Percentiles rank a stretch among this genome's conserved stretches.
Evolutionary conservation across 2,113 vertebrate genomes (phyloP).

Genomic region (Todiramphus saurophagus): DNA sequence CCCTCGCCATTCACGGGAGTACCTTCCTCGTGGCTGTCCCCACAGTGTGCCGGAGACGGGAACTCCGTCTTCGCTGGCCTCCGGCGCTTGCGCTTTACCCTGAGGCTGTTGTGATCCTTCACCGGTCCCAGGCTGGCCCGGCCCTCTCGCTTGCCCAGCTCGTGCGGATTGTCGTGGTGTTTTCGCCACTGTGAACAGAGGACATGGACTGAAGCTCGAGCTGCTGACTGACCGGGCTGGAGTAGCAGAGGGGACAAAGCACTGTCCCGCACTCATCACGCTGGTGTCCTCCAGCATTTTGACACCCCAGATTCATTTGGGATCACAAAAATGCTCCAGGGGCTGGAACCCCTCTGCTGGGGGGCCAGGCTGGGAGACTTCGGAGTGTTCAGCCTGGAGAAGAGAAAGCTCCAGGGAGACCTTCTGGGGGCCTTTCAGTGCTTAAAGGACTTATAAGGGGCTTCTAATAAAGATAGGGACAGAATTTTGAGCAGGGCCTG

Average conservation of each 20-base stretch:
- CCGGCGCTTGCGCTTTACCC: constrained; percentile 77
- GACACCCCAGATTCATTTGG: background rate
- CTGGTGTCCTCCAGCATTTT: background rate
- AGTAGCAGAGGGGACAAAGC: background rate
- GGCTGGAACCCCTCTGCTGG: background rate
- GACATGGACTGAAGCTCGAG: background rate
- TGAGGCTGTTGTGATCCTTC: constrained; percentile 72
- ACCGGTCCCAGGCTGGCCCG: constrained; percentile 30
- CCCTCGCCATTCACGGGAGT: background rate
- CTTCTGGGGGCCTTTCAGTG: background rate
- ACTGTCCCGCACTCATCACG: background rate
- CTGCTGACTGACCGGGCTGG: background rate
- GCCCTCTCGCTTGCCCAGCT: constrained; percentile 61
- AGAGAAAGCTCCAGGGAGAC: background rate
- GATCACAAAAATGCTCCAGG: background rate
- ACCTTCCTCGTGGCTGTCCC: constrained; percentile 76
- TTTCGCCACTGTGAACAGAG: constrained; percentile 70
- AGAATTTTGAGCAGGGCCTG: background rate
- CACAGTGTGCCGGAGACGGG: constrained; percentile 23
- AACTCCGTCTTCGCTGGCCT: constrained; percentile 64
- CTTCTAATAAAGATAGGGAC: background rate
- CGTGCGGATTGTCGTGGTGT: constrained; percentile 42
- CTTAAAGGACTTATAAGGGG: background rate
- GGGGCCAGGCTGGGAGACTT: background rate
- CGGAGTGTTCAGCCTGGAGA: background rate